Base-by-base conservation (phyloP, 2,113 vertebrate genomes). In the Aramus guarauna region DNA sequence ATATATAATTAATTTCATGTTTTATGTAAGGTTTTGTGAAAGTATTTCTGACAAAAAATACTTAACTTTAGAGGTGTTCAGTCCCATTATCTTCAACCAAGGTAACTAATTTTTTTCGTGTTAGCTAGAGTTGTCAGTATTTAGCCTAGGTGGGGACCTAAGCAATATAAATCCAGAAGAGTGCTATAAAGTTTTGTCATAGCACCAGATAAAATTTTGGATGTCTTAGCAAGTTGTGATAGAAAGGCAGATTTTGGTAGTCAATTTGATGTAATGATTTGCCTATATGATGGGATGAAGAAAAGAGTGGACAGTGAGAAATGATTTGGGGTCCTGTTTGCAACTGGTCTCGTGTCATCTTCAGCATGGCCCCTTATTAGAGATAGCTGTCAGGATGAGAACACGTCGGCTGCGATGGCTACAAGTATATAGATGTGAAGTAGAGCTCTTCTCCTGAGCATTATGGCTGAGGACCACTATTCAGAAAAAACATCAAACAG, bases 391-490 rank as follows among this genome's bases (percentile, higher is more conserved):
- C 60, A 75, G 59, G 45, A 6, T 74, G 37, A 39, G 9, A 64
- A 12, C 12, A 2, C 29, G 16, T 36, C 0, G 0, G 43, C n/a
- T 63, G 43, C 0, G 0, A 24, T 43, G 56, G 37, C 47, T 93
- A 15, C 6, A 52, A 47, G 14, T 27, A 3, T 7, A 20, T 6
- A 26, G 52, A 34, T 45, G 52, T 11, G 29, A 60, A 84, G 21
- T 37, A 20, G 53, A 59, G 17, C n/a, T 87, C 63, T 67, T 52
- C n/a, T 12, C 34, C 9, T 58, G 34, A 29, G 7, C 15, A 1
- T 64, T 36, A 32, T 41, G 24, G 11, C 24, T 30, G 29, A 45
- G 62, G 52, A 62, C 9, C 36, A 34, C 2, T 32, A 32, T 63
- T 64, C 30, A 71, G 58, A 24, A 71, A 45, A 39, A 59, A 43